Evolutionary conservation across 2,888 invertebrate species (phyloP).

Genomic region (Drosophila meridiana): DNA sequence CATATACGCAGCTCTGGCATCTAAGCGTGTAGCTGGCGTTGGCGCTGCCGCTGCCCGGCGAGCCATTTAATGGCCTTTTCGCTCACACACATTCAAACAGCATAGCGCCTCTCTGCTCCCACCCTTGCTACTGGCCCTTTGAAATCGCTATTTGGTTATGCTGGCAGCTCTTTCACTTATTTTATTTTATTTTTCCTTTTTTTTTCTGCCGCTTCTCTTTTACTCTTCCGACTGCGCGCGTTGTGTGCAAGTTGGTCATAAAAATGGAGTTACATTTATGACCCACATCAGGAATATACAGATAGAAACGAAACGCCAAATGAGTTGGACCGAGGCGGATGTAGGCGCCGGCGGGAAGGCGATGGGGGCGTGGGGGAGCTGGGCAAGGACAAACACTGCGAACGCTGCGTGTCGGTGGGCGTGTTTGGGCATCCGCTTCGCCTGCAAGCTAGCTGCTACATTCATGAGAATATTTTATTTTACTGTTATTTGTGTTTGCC

Average conservation of each 20-base stretch:
- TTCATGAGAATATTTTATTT: slow-evolving; percentile 75
- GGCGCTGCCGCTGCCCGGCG: slow-evolving; percentile 32
- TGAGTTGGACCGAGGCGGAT: slow-evolving; percentile 12
- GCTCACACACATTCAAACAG: slow-evolving; percentile 13
- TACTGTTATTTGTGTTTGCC: slow-evolving; percentile 71
- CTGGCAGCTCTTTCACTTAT: slow-evolving; percentile 74
- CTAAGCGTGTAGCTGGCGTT: slow-evolving; percentile 5
- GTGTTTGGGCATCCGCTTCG: slow-evolving; percentile 22
- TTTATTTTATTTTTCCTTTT: slow-evolving; percentile 5
- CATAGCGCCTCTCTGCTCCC: neutral
- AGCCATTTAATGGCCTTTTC: slow-evolving; percentile 68
- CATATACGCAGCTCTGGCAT: slow-evolving; percentile 15
- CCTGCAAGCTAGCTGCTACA: slow-evolving; percentile 62
- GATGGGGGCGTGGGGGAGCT: neutral
- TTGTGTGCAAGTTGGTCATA: slow-evolving; percentile 81
- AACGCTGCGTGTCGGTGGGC: slow-evolving; percentile 49
- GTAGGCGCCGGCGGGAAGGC: neutral
- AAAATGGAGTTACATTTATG: slow-evolving; percentile 82
- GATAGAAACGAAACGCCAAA: slow-evolving; percentile 43
- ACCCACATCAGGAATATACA: slow-evolving; percentile 74
- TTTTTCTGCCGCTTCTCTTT: slow-evolving; percentile 10
- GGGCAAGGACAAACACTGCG: slow-evolving; percentile 34
- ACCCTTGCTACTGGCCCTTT: slow-evolving; percentile 23
- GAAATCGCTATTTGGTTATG: slow-evolving; percentile 73
- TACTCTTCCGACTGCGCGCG: slow-evolving; percentile 51